These are phyloP conservation scores for Jordanella pulchra DNA, from an alignment of 2,797 vertebrate genomes.

Conservation along the genomic window DNA sequence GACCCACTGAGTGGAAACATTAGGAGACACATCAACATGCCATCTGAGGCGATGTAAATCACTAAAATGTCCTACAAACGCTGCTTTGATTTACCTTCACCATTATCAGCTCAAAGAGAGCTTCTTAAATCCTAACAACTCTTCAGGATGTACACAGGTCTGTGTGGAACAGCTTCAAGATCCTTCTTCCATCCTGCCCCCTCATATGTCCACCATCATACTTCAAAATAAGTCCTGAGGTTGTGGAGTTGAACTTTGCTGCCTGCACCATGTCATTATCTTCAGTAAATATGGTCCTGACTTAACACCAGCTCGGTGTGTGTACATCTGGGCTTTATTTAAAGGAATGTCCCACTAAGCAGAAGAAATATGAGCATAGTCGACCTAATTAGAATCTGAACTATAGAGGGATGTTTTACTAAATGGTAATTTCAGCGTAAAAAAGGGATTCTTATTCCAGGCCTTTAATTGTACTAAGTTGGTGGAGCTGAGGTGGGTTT, in stretches of 20 bases:
- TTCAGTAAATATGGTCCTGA: conserved; percentile 74
- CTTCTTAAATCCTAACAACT: conserved; percentile 49
- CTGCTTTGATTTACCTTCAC: conserved; percentile 67
- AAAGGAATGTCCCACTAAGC: conserved; percentile 71
- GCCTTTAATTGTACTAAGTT: conserved; percentile 64
- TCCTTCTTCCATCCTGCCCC: conserved; percentile 29
- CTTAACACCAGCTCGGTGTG: conserved; percentile 70
- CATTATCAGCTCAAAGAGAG: conserved; percentile 67
- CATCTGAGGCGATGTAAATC: conserved; percentile 64
- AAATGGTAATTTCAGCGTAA: conserved; percentile 67
- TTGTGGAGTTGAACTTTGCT: conserved; percentile 58
- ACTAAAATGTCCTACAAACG: conserved; percentile 48
- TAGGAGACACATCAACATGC: conserved; percentile 59
- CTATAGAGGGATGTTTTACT: conserved; percentile 55
- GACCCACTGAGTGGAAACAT: conserved; percentile 64
- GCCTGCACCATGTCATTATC: conserved; percentile 71
- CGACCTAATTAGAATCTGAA: conserved; percentile 75
- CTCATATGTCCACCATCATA: conserved; percentile 52
- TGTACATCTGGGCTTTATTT: conserved; percentile 71
- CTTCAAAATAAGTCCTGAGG: conserved; percentile 59
- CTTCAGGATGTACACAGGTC: conserved; percentile 45
- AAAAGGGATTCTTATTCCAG: conserved; percentile 62
- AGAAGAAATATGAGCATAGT: conserved; percentile 69
- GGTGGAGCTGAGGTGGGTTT: conserved; percentile 41
- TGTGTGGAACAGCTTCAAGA: conserved; percentile 33